Percentiles rank a stretch among this genome's conserved stretches.
phyloP scores from a whole-genome alignment of 2,888 invertebrate species.

The Onchidella celtica region DNA sequence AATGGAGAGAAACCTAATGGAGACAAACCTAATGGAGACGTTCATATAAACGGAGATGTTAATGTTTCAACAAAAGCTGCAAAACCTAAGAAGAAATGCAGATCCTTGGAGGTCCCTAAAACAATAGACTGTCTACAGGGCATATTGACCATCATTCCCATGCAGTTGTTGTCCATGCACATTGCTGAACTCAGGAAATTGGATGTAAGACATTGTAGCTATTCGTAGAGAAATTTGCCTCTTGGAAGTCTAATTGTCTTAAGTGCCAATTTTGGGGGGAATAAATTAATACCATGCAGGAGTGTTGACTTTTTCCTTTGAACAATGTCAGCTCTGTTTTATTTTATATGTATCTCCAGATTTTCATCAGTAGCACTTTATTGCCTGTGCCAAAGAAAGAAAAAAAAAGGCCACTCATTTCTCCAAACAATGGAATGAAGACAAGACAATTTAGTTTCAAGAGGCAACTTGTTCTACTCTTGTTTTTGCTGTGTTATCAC shows the following conservation, averaged over 20 bases:
- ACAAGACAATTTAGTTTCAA: not conserved
- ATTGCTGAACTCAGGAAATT: conserved; percentile 90
- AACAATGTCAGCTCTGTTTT: not conserved
- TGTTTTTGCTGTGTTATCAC: not conserved
- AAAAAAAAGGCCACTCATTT: too few relatives aligned
- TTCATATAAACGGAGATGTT: conserved; percentile 8
- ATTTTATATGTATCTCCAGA: too few relatives aligned
- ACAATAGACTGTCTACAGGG: conserved; percentile 98
- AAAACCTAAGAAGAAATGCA: conserved; percentile 13
- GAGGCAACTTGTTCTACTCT: not conserved
- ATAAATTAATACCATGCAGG: not conserved
- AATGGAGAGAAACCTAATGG: not conserved
- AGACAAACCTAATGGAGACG: not conserved
- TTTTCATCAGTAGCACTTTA: too few relatives aligned
- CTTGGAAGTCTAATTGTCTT: too few relatives aligned
- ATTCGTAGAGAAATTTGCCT: too few relatives aligned
- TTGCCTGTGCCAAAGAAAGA: too few relatives aligned
- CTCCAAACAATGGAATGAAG: not conserved
- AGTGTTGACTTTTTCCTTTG: not conserved
- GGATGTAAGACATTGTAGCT: conserved; percentile 38
- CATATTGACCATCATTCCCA: conserved; percentile 97
- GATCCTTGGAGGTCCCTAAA: conserved; percentile 90
- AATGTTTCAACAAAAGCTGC: not conserved
- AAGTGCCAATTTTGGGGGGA: too few relatives aligned
- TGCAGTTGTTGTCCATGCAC: conserved; percentile 98